Percentiles rank a stretch among this genome's conserved stretches.
These are phyloP conservation scores for Chelon labrosus DNA, from an alignment of 2,797 vertebrate species.

Conservation along the genomic window DNA sequence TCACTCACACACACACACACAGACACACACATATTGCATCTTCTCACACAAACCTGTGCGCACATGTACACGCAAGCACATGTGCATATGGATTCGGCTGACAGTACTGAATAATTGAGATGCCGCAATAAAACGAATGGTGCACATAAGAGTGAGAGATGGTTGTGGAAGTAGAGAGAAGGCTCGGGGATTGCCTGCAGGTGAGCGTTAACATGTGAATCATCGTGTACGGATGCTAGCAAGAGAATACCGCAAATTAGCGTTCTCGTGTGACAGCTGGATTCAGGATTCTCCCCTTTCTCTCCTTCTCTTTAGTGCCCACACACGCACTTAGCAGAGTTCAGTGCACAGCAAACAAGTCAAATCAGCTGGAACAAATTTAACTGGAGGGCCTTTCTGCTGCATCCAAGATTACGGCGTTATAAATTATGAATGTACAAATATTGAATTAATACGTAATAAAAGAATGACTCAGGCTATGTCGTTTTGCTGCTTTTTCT, in stretches of 20 bases:
- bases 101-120: conserved; percentile 79
- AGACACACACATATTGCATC: neutral
- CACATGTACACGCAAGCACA: conserved; percentile 10
- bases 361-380: conserved; percentile 62
- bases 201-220: conserved; percentile 66
- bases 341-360: conserved; percentile 44
- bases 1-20: neutral
- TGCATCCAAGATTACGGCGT: conserved; percentile 36
- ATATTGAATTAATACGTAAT: conserved; percentile 51
- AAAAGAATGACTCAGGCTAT: conserved; percentile 39
- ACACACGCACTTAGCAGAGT: conserved; percentile 35
- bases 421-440: conserved; percentile 62
- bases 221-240: conserved; percentile 44
- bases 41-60: neutral
- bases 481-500: conserved; percentile 12
- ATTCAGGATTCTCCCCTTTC: conserved; percentile 20
- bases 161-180: conserved; percentile 28
- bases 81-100: conserved; percentile 60
- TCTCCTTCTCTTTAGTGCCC: neutral
- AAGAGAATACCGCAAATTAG: conserved; percentile 25
- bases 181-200: conserved; percentile 55
- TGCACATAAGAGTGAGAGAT: conserved; percentile 52
- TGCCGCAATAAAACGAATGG: conserved; percentile 70
- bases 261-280: conserved; percentile 43
- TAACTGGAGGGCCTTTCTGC: conserved; percentile 55